phyloP scores from a whole-genome alignment of 2,797 vertebrate genomes.

The Enteromius thamalakanensis region DNA sequence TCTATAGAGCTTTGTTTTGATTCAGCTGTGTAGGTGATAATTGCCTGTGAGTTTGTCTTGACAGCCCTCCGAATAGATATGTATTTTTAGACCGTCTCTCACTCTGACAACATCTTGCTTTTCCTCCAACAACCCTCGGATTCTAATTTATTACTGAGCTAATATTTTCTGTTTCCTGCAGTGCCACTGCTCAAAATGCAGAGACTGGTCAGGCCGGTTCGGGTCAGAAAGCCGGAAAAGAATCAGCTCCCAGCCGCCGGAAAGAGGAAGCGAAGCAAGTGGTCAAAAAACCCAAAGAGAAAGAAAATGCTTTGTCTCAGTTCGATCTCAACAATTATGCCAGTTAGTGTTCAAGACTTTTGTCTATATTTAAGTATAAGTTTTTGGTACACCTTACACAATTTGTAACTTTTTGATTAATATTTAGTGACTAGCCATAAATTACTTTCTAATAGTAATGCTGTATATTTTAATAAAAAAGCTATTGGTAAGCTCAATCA shows the following conservation, averaged over 20 bases:
- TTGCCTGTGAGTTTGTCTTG: neutral
- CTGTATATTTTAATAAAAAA: neutral
- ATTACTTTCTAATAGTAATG: neutral
- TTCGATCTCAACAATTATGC: constrained; percentile 99
- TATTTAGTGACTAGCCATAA: neutral
- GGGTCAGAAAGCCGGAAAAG: constrained; percentile 82
- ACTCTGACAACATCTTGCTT: neutral
- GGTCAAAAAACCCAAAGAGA: constrained; percentile 94
- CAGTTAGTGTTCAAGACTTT: constrained; percentile 79
- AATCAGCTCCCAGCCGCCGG: constrained; percentile 80
- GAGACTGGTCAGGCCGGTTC: constrained; percentile 73
- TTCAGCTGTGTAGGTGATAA: neutral
- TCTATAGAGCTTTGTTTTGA: neutral
- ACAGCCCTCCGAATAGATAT: constrained; percentile 2
- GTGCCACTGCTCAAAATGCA: constrained; percentile 69
- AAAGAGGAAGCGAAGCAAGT: constrained; percentile 91
- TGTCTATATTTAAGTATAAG: neutral
- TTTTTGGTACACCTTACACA: neutral
- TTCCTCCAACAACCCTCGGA: neutral
- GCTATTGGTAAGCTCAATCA: neutral
- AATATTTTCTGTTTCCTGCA: constrained; percentile 60
- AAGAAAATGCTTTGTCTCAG: constrained; percentile 94
- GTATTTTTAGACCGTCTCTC: neutral
- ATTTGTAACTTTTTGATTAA: neutral
- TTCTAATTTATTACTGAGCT: neutral